Evolutionary conservation across 2,797 vertebrate species (phyloP).

Genomic region (Hirundo rustica): DNA sequence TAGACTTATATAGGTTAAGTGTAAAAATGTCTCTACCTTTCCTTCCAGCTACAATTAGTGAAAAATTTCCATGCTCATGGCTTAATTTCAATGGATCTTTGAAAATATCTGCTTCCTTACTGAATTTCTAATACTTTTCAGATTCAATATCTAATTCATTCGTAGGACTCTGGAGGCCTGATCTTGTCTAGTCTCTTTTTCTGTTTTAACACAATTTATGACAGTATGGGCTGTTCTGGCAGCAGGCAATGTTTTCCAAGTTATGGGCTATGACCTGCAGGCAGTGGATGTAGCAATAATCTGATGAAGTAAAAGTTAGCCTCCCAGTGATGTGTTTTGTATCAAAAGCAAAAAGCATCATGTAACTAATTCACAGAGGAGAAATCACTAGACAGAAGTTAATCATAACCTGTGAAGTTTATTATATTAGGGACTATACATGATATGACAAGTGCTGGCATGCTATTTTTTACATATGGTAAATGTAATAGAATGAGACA

Average conservation of each 20-base stretch:
- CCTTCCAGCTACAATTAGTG: background rate
- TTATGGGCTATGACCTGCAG: background rate
- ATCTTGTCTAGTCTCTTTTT: background rate
- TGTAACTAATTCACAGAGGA: background rate
- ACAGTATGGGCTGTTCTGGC: background rate
- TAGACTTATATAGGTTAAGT: background rate
- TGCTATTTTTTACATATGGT: background rate
- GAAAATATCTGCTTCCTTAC: background rate
- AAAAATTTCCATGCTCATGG: background rate
- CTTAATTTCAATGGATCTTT: background rate
- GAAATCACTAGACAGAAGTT: background rate
- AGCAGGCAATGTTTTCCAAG: background rate
- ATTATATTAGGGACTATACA: background rate
- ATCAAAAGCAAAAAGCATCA: background rate
- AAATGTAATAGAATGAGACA: background rate
- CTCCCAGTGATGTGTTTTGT: background rate
- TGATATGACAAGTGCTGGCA: background rate
- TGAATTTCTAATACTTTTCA: background rate
- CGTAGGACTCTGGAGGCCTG: background rate
- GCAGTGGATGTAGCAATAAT: background rate
- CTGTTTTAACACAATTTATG: background rate
- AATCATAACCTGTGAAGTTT: background rate
- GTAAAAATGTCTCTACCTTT: background rate
- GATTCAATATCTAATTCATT: background rate
- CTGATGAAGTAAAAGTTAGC: background rate